Conservation (phyloP, 2,797 vertebrate genomes). For the Gephyroberyx darwinii region DNA sequence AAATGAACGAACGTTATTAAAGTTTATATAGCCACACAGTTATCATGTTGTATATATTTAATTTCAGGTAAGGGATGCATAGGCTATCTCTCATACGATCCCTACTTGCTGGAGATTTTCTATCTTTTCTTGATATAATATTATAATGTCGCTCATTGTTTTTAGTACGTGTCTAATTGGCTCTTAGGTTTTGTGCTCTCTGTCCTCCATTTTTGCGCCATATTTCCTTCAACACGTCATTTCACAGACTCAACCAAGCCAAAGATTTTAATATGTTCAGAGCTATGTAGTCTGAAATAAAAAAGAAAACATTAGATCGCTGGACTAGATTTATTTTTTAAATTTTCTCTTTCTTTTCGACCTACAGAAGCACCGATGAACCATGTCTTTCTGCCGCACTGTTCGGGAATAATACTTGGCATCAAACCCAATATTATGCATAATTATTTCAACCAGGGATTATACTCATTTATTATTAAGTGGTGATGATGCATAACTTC, state of each 20-base stretch:
- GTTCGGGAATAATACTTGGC: background rate
- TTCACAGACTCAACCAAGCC: constrained; percentile 88
- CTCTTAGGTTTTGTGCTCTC: constrained; percentile 72
- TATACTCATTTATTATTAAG: background rate
- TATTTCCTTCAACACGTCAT: constrained; percentile 51
- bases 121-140: constrained; percentile 69
- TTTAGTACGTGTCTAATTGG: constrained; percentile 74
- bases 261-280: constrained; percentile 99
- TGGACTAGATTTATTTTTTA: constrained; percentile 44
- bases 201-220: constrained; percentile 46
- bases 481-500: background rate
- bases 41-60: constrained; percentile 98
- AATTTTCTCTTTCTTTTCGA: constrained; percentile 14
- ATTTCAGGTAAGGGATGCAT: constrained; percentile 90
- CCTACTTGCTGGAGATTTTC: constrained; percentile 84
- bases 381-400: background rate
- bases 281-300: constrained; percentile 97
- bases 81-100: constrained; percentile 76
- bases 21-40: constrained; percentile 97
- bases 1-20: constrained; percentile 87
- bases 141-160: constrained; percentile 71
- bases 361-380: background rate
- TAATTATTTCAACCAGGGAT: background rate
- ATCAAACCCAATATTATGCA: background rate
- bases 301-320: constrained; percentile 56